Conservation (phyloP, 2,888 invertebrate genomes). For the Drosophila picticornis region DNA sequence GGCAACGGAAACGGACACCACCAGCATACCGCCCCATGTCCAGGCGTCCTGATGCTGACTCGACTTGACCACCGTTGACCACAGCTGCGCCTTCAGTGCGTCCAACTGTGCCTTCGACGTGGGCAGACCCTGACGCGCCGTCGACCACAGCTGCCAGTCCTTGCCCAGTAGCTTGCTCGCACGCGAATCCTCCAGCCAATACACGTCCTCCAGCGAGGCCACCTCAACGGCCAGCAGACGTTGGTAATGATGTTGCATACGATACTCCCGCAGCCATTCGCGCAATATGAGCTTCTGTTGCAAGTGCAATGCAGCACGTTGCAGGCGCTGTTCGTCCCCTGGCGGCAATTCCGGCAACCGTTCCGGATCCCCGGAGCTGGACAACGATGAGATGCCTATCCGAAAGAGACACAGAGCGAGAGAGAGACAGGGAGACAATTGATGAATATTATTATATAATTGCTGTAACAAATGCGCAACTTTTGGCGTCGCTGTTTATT, state of each 20-base stretch:
- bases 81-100: slow-evolving; percentile 92
- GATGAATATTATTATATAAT: not conserved
- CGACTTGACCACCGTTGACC: slow-evolving; percentile 94
- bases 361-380: slow-evolving; percentile 92
- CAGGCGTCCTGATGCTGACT: slow-evolving; percentile 95
- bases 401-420: slow-evolving; percentile 36
- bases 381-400: slow-evolving; percentile 92
- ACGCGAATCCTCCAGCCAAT: slow-evolving; percentile 94
- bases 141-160: slow-evolving; percentile 92
- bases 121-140: slow-evolving; percentile 92
- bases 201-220: slow-evolving; percentile 94
- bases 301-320: slow-evolving; percentile 91
- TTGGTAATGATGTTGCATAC: slow-evolving; percentile 90
- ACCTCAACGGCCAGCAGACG: slow-evolving; percentile 92
- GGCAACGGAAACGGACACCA: slow-evolving; percentile 95
- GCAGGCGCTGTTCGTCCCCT: slow-evolving; percentile 93
- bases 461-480: slow-evolving; percentile 20
- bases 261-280: slow-evolving; percentile 93
- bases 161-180: slow-evolving; percentile 92
- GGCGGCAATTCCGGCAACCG: slow-evolving; percentile 92
- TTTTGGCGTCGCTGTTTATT: slow-evolving; percentile 58
- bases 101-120: slow-evolving; percentile 92
- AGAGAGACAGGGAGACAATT: not conserved
- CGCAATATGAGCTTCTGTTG: slow-evolving; percentile 94
- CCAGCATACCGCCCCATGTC: slow-evolving; percentile 97